These are phyloP conservation scores for Zosterops borbonicus DNA, from an alignment of 2,113 vertebrate genomes.

Conservation along the genomic window DNA sequence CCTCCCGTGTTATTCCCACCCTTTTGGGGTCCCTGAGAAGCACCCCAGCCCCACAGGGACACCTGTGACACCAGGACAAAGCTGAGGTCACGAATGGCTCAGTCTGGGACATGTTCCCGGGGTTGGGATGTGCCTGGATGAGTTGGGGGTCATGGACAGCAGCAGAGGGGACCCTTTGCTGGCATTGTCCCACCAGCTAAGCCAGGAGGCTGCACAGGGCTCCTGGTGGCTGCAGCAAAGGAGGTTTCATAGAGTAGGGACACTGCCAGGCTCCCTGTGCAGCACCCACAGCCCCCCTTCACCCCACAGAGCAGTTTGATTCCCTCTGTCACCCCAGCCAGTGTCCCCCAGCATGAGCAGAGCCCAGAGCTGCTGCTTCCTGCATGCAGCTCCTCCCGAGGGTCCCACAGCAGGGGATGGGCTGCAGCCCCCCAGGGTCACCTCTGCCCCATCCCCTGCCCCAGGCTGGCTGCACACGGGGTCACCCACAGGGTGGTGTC, in stretches of 20 bases:
- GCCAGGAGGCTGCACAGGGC: rapidly evolving
- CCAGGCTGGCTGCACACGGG: rapidly evolving
- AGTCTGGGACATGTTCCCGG: rapidly evolving
- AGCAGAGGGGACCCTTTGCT: rapidly evolving
- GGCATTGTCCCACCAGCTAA: rapidly evolving
- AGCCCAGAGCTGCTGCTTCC: neutral
- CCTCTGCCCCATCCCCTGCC: neutral
- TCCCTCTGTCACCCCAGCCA: neutral
- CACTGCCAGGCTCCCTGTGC: rapidly evolving
- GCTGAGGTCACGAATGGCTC: rapidly evolving
- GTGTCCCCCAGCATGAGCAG: rapidly evolving
- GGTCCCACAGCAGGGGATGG: neutral
- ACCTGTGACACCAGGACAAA: neutral
- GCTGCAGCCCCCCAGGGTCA: neutral
- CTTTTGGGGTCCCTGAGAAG: neutral
- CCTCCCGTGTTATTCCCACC: rapidly evolving
- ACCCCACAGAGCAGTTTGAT: rapidly evolving
- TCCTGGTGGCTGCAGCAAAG: neutral
- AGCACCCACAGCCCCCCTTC: neutral
- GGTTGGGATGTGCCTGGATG: rapidly evolving
- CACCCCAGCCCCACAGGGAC: rapidly evolving
- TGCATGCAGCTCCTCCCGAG: rapidly evolving
- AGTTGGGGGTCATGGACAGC: neutral
- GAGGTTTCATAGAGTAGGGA: rapidly evolving
- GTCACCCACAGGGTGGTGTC: neutral